These are phyloP conservation scores for Hucho hucho DNA, from an alignment of 2,113 vertebrate species.

Conservation along the genomic window DNA sequence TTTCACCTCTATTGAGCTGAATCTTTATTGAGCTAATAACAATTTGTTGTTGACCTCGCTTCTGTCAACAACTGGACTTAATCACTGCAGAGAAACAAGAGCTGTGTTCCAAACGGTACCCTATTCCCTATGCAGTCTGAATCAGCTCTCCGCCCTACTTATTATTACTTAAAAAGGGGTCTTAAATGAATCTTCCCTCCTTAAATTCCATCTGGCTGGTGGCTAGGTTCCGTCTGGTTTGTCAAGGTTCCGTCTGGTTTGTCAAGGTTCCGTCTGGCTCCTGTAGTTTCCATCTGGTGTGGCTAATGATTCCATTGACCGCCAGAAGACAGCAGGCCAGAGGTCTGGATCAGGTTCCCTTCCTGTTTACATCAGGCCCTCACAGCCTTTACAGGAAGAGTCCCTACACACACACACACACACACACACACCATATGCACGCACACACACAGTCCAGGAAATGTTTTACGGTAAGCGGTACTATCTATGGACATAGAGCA, in stretches of 20 bases:
- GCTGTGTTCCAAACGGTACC: background rate
- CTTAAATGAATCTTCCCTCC: too few species aligned
- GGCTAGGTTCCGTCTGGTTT: background rate
- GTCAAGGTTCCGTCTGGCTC: too few species aligned
- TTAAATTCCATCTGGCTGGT: background rate
- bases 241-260: background rate
- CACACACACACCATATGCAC: too few species aligned
- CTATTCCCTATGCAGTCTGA: too few species aligned
- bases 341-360: slow-evolving; percentile 79
- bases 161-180: too few species aligned
- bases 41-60: slow-evolving; percentile 83
- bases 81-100: slow-evolving; percentile 61
- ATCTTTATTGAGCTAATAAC: slow-evolving; percentile 91
- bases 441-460: slow-evolving; percentile 66
- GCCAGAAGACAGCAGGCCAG: slow-evolving; percentile 57
- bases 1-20: slow-evolving; percentile 82
- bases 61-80: slow-evolving; percentile 79
- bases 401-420: slow-evolving; percentile 55
- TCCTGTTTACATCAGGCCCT: slow-evolving; percentile 78
- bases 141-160: too few species aligned
- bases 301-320: slow-evolving; percentile 71
- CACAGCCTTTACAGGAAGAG: slow-evolving; percentile 76
- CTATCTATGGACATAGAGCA: slow-evolving; percentile 59
- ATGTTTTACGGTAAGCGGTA: slow-evolving; percentile 75
- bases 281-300: slow-evolving; percentile 39